phyloP scores from a whole-genome alignment of 2,797 vertebrate species.

The Pygocentrus nattereri region DNA sequence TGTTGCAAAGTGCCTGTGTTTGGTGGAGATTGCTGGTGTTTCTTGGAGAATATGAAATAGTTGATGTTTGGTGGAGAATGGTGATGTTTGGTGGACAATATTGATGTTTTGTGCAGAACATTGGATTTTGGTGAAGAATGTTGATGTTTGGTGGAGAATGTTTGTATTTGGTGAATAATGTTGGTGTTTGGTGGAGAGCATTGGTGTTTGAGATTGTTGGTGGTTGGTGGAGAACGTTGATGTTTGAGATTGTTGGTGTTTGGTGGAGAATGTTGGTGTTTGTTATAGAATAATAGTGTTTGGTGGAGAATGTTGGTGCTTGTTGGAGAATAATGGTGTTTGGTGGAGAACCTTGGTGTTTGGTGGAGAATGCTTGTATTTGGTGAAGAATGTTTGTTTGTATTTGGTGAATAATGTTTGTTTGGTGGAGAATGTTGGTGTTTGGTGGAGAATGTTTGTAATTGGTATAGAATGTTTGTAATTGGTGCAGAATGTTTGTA shows the following conservation, averaged over 20 bases:
- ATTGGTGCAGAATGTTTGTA: too few relatives aligned
- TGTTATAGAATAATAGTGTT: neutral
- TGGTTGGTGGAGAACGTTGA: too few relatives aligned
- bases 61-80: neutral
- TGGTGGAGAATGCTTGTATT: neutral
- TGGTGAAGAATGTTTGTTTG: neutral
- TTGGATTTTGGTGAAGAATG: too few relatives aligned
- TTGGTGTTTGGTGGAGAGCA: too few relatives aligned
- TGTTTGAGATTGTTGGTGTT: neutral
- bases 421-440: too few relatives aligned
- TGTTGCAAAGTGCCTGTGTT: neutral
- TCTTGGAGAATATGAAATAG: too few relatives aligned
- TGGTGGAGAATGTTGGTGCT: neutral
- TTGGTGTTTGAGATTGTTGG: too few relatives aligned
- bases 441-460: neutral
- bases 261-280: neutral
- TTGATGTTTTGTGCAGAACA: too few relatives aligned
- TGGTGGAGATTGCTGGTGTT: neutral
- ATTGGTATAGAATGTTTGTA: too few relatives aligned
- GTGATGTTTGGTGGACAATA: neutral
- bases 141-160: too few relatives aligned
- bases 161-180: too few relatives aligned
- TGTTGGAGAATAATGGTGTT: neutral
- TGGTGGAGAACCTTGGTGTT: neutral
- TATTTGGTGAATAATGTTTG: too few relatives aligned